Base-by-base conservation (phyloP, 30 jellyfish, hydroid and myxozoan species). In the Turritopsis rubra region DNA sequence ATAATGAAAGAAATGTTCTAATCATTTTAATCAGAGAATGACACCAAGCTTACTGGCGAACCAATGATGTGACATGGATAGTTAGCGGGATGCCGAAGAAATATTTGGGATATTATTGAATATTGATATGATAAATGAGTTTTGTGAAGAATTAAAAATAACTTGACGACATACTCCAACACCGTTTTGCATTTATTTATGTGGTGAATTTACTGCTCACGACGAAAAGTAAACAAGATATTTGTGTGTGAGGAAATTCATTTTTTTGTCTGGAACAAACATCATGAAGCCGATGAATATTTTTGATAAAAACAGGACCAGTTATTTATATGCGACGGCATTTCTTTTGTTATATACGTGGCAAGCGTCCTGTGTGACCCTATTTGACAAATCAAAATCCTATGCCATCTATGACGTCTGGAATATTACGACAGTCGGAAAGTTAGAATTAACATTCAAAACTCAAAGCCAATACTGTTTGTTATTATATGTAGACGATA, bases 401-500 rank as follows among this genome's bases (percentile, higher is more conserved):
- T 91, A 31, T 52, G 96, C 95, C 1, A 92, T 76, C 70, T 91
- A 72, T 66, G 92, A 86, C 25, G 73, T 85, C 28, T 91, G 98
- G 98, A 84, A 31, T 31, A 88, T 94, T 29, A 82, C 79, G n/a
- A 29, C 52, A 4, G 80, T 80, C 21, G 98, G 96, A 1, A 41
- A 41, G 41, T 85, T 91, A 29, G 91, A 87, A 29, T 84, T 91
- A 29, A 90, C 83, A 21, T 91, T 91, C 84, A 87, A 91, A 84
- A 91, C 98, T 17, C 88, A 75, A n/a, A 54, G 91, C 29, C 79
- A 52, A 52, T 22, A 71, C 28, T 66, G 95, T 20, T 54, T 91
- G 65, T 79, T 91, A 20, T 80, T 91, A 13, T 91, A 91, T 52
- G 84, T 84, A 20, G 95, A 83, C 28, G 92, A 83, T 54, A 22